These are phyloP conservation scores for Hydrophis major DNA, from an alignment of 2,797 vertebrate genomes.

Conservation along the genomic window DNA sequence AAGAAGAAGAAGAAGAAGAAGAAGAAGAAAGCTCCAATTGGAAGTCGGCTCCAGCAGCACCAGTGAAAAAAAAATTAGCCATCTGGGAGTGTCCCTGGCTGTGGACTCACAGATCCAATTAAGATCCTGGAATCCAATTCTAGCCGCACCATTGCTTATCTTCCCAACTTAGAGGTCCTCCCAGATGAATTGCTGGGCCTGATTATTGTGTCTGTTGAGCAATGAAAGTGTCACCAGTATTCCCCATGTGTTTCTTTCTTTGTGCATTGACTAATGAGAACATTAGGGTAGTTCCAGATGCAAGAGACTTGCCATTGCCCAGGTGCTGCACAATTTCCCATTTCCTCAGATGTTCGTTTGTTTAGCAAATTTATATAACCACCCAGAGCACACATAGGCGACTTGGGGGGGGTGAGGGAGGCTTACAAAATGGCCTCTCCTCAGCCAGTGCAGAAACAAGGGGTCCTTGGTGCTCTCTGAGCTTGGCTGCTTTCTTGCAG, in stretches of 20 bases:
- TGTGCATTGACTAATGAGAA: neutral
- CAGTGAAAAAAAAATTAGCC: neutral
- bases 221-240: neutral
- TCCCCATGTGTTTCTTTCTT: neutral
- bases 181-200: neutral
- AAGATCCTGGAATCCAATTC: neutral
- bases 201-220: neutral
- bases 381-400: neutral
- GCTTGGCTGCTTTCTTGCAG: neutral
- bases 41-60: neutral
- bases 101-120: neutral
- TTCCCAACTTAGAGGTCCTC: neutral
- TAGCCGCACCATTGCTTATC: neutral
- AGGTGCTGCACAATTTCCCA: neutral
- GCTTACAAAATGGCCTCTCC: neutral
- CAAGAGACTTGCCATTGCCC: neutral
- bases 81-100: neutral
- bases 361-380: neutral
- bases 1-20: neutral
- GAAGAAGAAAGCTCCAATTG: neutral
- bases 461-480: neutral
- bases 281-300: neutral
- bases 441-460: neutral
- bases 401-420: rapidly evolving
- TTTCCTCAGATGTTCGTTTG: neutral